Base-by-base conservation (phyloP, 2,113 vertebrate species). In the Plecotus auritus region DNA sequence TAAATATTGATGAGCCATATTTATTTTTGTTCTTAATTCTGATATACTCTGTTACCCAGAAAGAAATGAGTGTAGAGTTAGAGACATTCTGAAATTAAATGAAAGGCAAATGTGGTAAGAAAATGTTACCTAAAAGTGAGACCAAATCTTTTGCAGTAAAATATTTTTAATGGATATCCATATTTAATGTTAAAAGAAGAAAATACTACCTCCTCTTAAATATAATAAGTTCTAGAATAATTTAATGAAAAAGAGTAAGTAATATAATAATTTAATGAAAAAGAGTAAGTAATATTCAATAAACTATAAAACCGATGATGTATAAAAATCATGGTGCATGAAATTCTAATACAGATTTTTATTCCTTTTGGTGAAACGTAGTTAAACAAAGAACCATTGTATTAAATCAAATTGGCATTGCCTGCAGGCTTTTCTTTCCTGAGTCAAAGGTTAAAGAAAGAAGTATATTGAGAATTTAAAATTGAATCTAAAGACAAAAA, bases 361-460 rank as follows among this genome's bases (percentile, higher is more conserved):
- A 91, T 54, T 73, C 30, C 22, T 76, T 81, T 93, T 81, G 22
- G 37, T 66, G 88, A 93, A 91, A 90, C 69, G 32, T 47, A 76
- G 16, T 81, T 84, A 66, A 89, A 76, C 26, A 42, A 74, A 94
- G 42, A 83, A 66, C 35, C 45, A 40, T 23, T 37, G 28, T 74
- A 35, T 83, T 94, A 92, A 90, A 16, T 40, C 64, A 64, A n/a
- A 88, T 80, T 77, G 70, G 26, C 51, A 45, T 77, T 82, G 26
- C 45, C 32, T 76, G 4, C 9, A 69, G n/a, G 8, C 9, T 67
- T 67, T 84, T 95, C 22, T 86, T 73, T 94, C 37, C 20, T 84
- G 67, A 94, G n/a, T 91, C 54, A 89, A 59, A 81, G 42, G 74
- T 93, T 95, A 94, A 88, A 76, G 32, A 78, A 93, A 87, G 9